A percentile compares a stretch with the other conserved stretches of the same genome.
phyloP scores from a whole-genome alignment of 2,113 vertebrate species.

The Hippocampus comes region DNA sequence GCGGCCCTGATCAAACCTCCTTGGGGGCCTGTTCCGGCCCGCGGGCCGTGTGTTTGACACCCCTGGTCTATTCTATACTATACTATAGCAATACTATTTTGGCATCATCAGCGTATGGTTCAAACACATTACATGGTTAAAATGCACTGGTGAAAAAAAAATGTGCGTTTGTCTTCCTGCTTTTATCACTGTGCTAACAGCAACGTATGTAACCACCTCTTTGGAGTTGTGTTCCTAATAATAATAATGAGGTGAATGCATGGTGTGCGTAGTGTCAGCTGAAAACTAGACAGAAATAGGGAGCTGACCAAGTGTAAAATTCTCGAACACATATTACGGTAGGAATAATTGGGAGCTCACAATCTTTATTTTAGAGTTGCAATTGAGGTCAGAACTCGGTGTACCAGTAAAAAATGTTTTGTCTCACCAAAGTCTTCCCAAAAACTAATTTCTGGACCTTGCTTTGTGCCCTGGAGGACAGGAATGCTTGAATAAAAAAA shows the following conservation, averaged over 20 bases:
- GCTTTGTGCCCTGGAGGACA: background rate
- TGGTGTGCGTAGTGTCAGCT: background rate
- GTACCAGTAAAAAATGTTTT: background rate
- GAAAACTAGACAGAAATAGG: background rate
- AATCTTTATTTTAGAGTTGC: background rate
- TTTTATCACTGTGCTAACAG: background rate
- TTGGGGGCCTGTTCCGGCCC: no score
- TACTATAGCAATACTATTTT: background rate
- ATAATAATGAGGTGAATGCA: background rate
- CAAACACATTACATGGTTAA: background rate
- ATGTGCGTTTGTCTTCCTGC: background rate
- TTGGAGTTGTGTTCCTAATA: background rate
- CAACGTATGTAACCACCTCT: background rate
- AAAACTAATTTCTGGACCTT: background rate
- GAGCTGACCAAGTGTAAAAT: background rate
- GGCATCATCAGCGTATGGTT: background rate
- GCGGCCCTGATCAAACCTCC: no score
- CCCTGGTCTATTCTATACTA: no score
- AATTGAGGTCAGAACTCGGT: background rate
- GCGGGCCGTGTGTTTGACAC: no score
- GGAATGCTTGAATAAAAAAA: background rate
- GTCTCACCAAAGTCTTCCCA: background rate
- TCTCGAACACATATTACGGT: background rate
- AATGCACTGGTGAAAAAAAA: background rate
- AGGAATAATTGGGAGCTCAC: background rate